A percentile compares a stretch with the other conserved stretches of the same genome.
Evolutionary conservation across 2,888 invertebrate genomes (phyloP).

Genomic region (Mactromeris polynyma): DNA sequence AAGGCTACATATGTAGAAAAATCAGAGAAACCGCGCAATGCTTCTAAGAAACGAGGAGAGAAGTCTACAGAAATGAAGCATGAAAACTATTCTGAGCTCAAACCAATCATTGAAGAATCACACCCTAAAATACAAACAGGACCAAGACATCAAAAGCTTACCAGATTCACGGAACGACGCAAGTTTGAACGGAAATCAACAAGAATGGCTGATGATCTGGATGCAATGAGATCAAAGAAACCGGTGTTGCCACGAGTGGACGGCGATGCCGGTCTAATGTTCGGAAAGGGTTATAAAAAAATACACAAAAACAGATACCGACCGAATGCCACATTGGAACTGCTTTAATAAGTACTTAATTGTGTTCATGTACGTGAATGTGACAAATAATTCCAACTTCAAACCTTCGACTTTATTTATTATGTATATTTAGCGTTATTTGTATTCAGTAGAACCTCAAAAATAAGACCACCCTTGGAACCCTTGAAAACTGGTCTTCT

Average conservation of each 20-base stretch:
- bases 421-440: no score
- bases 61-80: constrained; percentile 18
- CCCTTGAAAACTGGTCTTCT: no score
- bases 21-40: neutral
- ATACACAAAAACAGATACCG: constrained; percentile 56
- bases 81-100: neutral
- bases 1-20: constrained; percentile 60
- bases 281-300: constrained; percentile 59
- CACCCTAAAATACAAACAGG: neutral
- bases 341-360: constrained; percentile 23
- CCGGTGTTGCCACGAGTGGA: constrained; percentile 43
- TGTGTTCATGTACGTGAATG: neutral
- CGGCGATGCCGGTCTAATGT: constrained; percentile 16
- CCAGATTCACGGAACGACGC: neutral
- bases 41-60: constrained; percentile 28
- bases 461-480: no score
- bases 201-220: constrained; percentile 1
- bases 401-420: no score
- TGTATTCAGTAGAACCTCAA: no score
- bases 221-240: constrained; percentile 46
- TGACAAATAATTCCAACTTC: no score
- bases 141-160: neutral
- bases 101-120: constrained; percentile 30
- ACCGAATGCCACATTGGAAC: constrained; percentile 33
- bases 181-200: constrained; percentile 42